Base-by-base conservation (phyloP, 2,888 invertebrate species). In the Scaptomyza tumidula region DNA sequence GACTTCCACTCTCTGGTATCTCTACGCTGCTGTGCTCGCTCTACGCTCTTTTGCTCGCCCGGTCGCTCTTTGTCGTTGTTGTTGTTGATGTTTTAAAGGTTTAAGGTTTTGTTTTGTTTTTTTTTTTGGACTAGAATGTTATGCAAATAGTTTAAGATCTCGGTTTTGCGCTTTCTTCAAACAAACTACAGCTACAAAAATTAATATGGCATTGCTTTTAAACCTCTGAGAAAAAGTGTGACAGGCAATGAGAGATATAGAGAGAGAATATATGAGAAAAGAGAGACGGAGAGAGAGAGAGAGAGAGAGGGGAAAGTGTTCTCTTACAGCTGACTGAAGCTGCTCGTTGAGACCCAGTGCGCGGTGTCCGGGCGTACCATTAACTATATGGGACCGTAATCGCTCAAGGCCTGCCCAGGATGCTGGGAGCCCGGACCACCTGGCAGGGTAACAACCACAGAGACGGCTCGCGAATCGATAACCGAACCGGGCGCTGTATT, bases 331-430 rank as follows among this genome's bases (percentile, higher is more conserved):
- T 92, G 92, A 85, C 91, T 92, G 80, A 92, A 92, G 83, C 92
- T 92, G 85, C 91, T 92, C 71, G 92, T 92, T 68, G 92, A 92
- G 84, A 92, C 91, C 92, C 92, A 92, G 84, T 92, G 92, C 77
- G 92, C 91, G 81, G 92, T 92, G 89, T 92, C 92, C 89, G 92
- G 92, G 85, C 92, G 91, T 90, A 92, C 92, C 91, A 91, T 92
- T 90, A 92, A 92, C 93, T 92, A 92, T 92, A 92, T 92, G 90
- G 92, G 92, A 90, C 92, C 92, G 77, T 92, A 92, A 78, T 92
- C 92, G 80, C 92, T 92, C 74, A 92, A 86, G 57, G 92, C 92
- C 77, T 92, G 92, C 58, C 92, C 92, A 67, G 92, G 92, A 85
- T 92, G 92, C 84, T 92, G 92, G 54, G 92, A 91, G 39, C 92